Evolutionary conservation across 2,797 vertebrate species (phyloP), one percentile per base, ranked within the genome.

Genomic region (Allobates femoralis): DNA sequence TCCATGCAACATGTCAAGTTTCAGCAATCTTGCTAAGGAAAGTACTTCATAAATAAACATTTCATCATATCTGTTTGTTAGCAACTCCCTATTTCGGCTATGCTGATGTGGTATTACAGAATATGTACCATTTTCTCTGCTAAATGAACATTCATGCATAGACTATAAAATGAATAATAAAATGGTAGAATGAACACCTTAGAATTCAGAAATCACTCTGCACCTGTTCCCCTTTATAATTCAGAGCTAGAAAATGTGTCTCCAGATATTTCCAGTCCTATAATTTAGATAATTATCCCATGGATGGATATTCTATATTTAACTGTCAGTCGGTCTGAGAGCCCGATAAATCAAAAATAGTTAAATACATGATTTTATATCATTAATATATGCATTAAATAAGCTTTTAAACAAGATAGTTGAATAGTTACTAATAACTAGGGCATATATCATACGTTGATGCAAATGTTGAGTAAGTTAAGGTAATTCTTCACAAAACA

Each of bases 141-240:
- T 93, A 91, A 90, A 90, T 91, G 92, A 92, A 92, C 53, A 84
- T 90, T 74, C 87, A 91, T 90, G 90, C 90, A 82, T 55, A 87
- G 90, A 91, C 82, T 91, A 64, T 88, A 92, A 93, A 91, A 86
- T 90, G 89, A 87, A 88, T 90, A 77, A 89, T 91, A 91, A 83
- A 91, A 89, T 86, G 89, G 69, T 79, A 88, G 86, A 50, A 89
- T 80, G 78, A 86, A 74, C 91, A 91, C 87, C 91, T 90, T 92
- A 90, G 84, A 91, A 91, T 92, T 88, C 74, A 89, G 89, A 92
- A 89, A 83, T 1, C 87, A 83, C 89, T 92, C 88, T 78, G 85
- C 34, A 88, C n/a, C 90, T 28, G 11, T 86, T 89, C 88, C 89
- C 69, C 84, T 83, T 83, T 83, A 83, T 74, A 83, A 83, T 74